Evolutionary conservation across 2,797 vertebrate species (phyloP).

Genomic region (Discoglossus pictus): DNA sequence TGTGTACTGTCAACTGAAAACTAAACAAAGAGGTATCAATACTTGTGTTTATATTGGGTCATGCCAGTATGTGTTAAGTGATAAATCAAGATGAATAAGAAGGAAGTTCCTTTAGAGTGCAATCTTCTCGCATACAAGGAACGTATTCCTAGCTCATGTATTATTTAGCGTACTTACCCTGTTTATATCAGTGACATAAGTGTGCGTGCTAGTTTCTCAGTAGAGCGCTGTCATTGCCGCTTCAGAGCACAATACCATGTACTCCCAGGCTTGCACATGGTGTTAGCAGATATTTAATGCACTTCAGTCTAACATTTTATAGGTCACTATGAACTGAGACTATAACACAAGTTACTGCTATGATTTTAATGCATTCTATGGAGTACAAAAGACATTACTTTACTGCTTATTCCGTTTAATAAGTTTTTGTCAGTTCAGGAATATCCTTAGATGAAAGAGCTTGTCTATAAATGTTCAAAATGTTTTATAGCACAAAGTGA

Average conservation of each 20-base stretch:
- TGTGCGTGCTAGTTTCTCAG: constrained; percentile 73
- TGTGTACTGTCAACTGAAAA: background rate
- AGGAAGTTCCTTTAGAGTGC: too few species aligned
- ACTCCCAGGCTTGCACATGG: constrained; percentile 67
- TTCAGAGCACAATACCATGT: constrained; percentile 76
- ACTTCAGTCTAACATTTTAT: constrained; percentile 81
- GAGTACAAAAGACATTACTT: constrained; percentile 51
- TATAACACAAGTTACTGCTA: constrained; percentile 71
- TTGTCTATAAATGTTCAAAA: background rate
- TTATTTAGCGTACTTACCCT: constrained; percentile 72
- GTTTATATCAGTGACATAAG: constrained; percentile 84
- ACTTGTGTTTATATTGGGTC: background rate
- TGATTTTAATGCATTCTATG: constrained; percentile 62
- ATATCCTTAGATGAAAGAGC: too few species aligned
- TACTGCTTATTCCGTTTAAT: constrained; percentile 36
- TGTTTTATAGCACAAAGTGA: constrained; percentile 32
- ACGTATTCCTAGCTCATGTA: constrained; percentile 62
- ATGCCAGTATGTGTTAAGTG: too few species aligned
- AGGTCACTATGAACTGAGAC: constrained; percentile 74
- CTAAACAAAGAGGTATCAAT: background rate
- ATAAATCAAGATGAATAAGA: too few species aligned
- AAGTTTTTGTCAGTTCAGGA: constrained; percentile 35
- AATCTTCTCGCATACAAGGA: constrained; percentile 35
- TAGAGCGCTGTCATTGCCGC: constrained; percentile 73
- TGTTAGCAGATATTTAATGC: constrained; percentile 83